These are phyloP conservation scores for Axea sp. DNA, from an alignment of 2,888 invertebrate genomes.

Conservation along the genomic window DNA sequence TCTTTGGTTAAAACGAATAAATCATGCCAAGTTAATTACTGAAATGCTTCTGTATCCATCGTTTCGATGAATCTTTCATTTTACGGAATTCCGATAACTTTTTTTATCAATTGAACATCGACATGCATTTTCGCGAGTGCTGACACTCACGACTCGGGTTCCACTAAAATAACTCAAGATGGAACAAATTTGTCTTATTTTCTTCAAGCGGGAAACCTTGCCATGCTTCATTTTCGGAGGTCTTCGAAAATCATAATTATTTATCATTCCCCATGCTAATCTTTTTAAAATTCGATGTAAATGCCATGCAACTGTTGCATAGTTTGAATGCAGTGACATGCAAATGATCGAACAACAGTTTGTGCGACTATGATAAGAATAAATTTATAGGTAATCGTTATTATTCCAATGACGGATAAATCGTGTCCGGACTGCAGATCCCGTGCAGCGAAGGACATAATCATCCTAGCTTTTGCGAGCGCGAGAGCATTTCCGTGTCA, in stretches of 20 bases:
- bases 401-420: conserved; percentile 75
- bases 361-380: conserved; percentile 67
- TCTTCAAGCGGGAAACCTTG: too few species aligned
- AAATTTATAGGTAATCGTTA: conserved; percentile 70
- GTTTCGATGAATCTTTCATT: too few species aligned
- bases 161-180: too few species aligned
- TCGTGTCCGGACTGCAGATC: conserved; percentile 75
- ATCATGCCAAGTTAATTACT: too few species aligned
- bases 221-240: too few species aligned
- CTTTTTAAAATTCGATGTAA: conserved; percentile 36
- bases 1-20: not conserved
- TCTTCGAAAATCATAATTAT: conserved; percentile 4
- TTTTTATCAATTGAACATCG: too few species aligned
- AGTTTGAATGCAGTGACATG: conserved; percentile 39
- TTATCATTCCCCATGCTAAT: not conserved
- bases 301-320: conserved; percentile 40
- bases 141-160: too few species aligned
- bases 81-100: too few species aligned
- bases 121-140: too few species aligned
- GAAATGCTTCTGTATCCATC: too few species aligned
- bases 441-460: conserved; percentile 71
- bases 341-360: conserved; percentile 51
- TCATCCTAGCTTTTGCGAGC: conserved; percentile 56
- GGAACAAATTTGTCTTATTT: too few species aligned
- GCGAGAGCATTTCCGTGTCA: conserved; percentile 74